Evolutionary conservation across 1,140 invertebrate genomes (phyloP).

Genomic region (Chrysomallon squamiferum): DNA sequence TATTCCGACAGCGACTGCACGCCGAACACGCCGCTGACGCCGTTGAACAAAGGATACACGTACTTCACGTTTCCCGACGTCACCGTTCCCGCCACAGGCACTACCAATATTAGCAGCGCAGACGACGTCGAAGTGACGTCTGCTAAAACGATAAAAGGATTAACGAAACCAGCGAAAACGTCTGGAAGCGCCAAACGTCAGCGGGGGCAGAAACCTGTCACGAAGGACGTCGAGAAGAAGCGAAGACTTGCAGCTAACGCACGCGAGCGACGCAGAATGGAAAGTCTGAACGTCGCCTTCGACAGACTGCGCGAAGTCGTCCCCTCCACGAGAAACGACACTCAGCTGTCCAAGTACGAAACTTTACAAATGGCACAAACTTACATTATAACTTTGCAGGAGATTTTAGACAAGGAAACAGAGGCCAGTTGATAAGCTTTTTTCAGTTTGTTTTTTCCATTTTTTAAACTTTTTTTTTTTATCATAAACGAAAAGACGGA

Average conservation of each 20-base stretch:
- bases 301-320: slow-evolving; percentile 87
- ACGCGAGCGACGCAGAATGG: slow-evolving; percentile 88
- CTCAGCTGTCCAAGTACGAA: slow-evolving; percentile 94
- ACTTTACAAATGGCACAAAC: slow-evolving; percentile 97
- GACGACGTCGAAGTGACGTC: neutral
- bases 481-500: no score
- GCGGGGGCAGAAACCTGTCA: neutral
- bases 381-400: slow-evolving; percentile 89
- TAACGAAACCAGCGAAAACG: neutral
- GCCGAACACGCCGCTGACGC: slow-evolving; percentile 12
- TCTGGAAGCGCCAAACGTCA: neutral
- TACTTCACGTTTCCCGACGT: slow-evolving; percentile 20
- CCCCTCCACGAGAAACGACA: slow-evolving; percentile 86
- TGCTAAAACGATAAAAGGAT: neutral
- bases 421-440: neutral
- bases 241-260: slow-evolving; percentile 90
- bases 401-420: slow-evolving; percentile 68
- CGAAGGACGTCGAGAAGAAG: slow-evolving; percentile 57
- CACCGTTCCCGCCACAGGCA: neutral
- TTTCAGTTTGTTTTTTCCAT: no score
- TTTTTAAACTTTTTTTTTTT: no score
- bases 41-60: neutral
- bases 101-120: neutral
- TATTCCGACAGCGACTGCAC: slow-evolving; percentile 16
- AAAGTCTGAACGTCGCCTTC: slow-evolving; percentile 92